phyloP scores from a whole-genome alignment of 92 coral and sea anemone genomes.

The Desmophyllum pertusum region DNA sequence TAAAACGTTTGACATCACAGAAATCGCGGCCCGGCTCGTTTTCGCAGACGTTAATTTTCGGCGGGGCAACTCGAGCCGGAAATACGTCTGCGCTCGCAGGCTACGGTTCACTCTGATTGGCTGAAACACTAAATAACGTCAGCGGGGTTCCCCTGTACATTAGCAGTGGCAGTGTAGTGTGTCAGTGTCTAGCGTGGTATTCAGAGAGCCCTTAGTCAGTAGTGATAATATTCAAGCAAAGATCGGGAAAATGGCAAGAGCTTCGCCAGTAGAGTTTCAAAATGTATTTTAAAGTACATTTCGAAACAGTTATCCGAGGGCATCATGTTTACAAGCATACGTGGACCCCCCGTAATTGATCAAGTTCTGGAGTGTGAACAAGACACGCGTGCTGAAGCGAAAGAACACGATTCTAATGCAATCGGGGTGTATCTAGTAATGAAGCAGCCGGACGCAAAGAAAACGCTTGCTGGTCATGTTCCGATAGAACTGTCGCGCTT shows the following conservation, averaged over 20 bases:
- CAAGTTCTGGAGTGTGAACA: conserved; percentile 53
- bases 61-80: too few species aligned
- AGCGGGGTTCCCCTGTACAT: too few species aligned
- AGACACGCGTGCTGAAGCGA: conserved; percentile 30
- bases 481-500: conserved; percentile 54
- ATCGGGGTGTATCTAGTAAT: conserved; percentile 6
- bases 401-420: conserved; percentile 18
- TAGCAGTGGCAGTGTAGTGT: too few species aligned
- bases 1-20: too few species aligned
- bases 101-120: conserved; percentile 16
- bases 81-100: too few species aligned
- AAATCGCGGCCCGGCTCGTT: too few species aligned
- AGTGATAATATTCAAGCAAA: neutral
- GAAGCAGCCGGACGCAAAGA: conserved; percentile 35
- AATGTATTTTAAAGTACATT: conserved; percentile 61
- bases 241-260: too few species aligned
- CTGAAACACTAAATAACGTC: neutral
- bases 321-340: conserved; percentile 54
- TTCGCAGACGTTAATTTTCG: too few species aligned
- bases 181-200: conserved; percentile 1
- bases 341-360: conserved; percentile 51
- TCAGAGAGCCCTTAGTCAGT: neutral
- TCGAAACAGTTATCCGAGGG: conserved; percentile 56
- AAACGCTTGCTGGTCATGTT: conserved; percentile 55
- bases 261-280: too few species aligned